Evolutionary conservation across 2,888 invertebrate genomes (phyloP).

Genomic region (Tetheella fluctuosa): DNA sequence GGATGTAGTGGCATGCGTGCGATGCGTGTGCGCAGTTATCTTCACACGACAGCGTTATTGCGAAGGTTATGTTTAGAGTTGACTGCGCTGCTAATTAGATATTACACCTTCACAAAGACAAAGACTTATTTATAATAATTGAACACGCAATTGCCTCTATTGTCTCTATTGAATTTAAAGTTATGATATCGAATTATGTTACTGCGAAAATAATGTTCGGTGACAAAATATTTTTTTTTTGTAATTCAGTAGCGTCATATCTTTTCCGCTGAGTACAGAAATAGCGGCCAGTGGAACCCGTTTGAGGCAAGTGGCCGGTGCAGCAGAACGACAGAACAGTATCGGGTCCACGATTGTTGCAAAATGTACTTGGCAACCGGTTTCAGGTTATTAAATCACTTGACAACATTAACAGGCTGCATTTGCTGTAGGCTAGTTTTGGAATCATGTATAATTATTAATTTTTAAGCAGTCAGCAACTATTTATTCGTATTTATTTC

Average conservation of each 20-base stretch:
- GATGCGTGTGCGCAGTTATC: slow-evolving; percentile 12
- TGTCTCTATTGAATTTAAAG: too few relatives aligned
- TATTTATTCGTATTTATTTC: too few relatives aligned
- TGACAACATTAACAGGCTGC: neutral
- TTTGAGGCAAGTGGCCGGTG: neutral
- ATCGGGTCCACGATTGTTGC: neutral
- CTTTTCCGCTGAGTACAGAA: neutral
- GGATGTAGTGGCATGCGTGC: slow-evolving; percentile 11
- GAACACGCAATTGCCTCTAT: too few relatives aligned
- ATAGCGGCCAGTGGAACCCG: slow-evolving; percentile 1
- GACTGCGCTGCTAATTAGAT: slow-evolving; percentile 2
- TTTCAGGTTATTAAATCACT: slow-evolving; percentile 1
- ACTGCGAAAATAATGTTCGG: neutral
- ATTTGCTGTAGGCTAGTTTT: neutral
- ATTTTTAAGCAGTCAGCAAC: too few relatives aligned
- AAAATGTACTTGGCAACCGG: neutral
- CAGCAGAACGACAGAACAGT: neutral
- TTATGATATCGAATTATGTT: neutral
- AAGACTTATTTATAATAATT: neutral
- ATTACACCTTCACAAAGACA: neutral
- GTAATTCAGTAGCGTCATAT: neutral
- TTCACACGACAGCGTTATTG: neutral
- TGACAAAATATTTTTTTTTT: too few relatives aligned
- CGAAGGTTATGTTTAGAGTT: slow-evolving; percentile 3
- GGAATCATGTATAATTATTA: too few relatives aligned